Evolutionary conservation across 2,888 invertebrate species (phyloP).

Genomic region (Odontocerum albicorne): DNA sequence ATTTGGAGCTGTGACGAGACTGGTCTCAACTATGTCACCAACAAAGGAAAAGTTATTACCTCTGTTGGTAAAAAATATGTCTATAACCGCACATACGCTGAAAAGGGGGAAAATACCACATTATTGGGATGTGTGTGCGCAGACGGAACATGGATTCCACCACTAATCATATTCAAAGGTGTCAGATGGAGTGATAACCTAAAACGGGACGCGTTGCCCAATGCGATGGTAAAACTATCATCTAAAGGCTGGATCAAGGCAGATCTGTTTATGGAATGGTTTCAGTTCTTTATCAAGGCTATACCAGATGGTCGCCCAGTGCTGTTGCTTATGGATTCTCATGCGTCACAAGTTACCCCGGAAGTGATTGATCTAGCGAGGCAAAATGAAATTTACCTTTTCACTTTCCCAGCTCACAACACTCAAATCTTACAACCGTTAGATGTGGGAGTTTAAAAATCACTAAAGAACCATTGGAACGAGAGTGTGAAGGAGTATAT

Average conservation of each 20-base stretch:
- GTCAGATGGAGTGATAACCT: slow-evolving; percentile 30
- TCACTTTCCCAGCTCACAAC: slow-evolving; percentile 24
- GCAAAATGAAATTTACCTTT: slow-evolving; percentile 18
- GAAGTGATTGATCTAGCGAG: slow-evolving; percentile 17
- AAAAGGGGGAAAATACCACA: slow-evolving; percentile 35
- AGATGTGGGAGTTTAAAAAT: not conserved
- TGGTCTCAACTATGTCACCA: slow-evolving; percentile 35
- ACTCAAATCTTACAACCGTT: slow-evolving; percentile 18
- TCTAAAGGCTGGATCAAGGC: slow-evolving; percentile 37
- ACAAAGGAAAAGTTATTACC: slow-evolving; percentile 35
- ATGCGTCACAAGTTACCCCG: slow-evolving; percentile 21
- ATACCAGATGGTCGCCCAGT: slow-evolving; percentile 21
- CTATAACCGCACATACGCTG: slow-evolving; percentile 35
- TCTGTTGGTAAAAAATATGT: slow-evolving; percentile 36
- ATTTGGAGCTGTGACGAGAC: slow-evolving; percentile 34
- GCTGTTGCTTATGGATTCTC: slow-evolving; percentile 26
- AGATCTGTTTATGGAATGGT: slow-evolving; percentile 4
- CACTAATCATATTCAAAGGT: slow-evolving; percentile 35
- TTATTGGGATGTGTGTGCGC: slow-evolving; percentile 32
- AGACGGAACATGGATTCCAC: slow-evolving; percentile 8
- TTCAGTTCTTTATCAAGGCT: slow-evolving; percentile 3
- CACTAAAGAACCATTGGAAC: not conserved
- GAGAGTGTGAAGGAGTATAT: not conserved
- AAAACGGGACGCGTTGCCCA: slow-evolving; percentile 37
- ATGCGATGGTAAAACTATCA: slow-evolving; percentile 37